These are phyloP conservation scores for Paedocypris sp. DNA, from an alignment of 2,113 vertebrate genomes.

Conservation along the genomic window DNA sequence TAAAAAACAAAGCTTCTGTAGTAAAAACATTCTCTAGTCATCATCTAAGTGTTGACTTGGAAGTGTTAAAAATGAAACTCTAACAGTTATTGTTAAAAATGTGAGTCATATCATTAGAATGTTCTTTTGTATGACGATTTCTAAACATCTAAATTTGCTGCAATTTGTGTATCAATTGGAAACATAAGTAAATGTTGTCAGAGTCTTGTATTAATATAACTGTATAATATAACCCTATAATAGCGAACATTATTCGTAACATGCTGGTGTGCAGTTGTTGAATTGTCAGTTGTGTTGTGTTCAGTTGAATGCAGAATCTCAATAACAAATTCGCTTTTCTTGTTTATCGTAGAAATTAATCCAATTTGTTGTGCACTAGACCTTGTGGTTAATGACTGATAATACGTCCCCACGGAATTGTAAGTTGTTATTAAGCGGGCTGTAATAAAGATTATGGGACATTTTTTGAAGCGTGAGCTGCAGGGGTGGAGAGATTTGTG, in stretches of 20 bases:
- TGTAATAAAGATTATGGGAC: conserved; percentile 13
- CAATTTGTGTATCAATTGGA: no score
- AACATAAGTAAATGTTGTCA: no score
- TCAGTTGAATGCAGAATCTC: neutral
- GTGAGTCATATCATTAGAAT: no score
- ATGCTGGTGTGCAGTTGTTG: neutral
- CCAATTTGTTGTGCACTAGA: neutral
- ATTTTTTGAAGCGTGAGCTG: conserved; percentile 7
- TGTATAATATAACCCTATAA: neutral
- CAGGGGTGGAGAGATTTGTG: conserved; percentile 15
- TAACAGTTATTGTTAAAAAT: no score
- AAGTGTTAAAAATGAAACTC: no score
- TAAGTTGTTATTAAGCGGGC: conserved; percentile 18
- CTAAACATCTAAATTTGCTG: no score
- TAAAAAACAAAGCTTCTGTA: no score
- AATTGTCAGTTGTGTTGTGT: neutral
- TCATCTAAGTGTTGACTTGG: no score
- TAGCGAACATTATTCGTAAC: neutral
- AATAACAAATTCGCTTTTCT: neutral
- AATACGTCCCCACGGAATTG: conserved; percentile 12
- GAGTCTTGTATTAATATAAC: no score
- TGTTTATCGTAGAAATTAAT: conserved; percentile 18
- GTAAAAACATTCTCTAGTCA: no score
- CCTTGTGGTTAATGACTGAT: neutral
- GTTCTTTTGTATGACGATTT: no score